Conservation (phyloP, 2,888 invertebrate species). For the Anoncus sp. region DNA sequence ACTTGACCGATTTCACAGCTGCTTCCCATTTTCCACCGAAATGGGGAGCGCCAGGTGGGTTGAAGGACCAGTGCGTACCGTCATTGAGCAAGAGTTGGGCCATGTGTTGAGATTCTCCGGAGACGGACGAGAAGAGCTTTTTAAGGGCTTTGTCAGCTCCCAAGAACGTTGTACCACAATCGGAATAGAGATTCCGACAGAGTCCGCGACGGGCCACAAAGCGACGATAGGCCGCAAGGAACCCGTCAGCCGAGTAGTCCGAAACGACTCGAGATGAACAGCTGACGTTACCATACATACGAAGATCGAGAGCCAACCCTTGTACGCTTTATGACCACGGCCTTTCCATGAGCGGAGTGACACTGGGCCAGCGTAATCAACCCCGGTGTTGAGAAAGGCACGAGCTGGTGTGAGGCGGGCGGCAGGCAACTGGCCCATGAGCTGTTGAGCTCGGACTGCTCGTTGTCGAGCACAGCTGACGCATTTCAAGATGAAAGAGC, state of each 20-base stretch:
- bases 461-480: too few species aligned
- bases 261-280: constrained; percentile 1
- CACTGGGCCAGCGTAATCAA: background rate
- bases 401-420: too few species aligned
- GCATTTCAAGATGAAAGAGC: background rate
- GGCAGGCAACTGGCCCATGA: constrained; percentile 67
- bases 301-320: background rate
- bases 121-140: background rate
- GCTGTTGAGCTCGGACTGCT: constrained; percentile 30
- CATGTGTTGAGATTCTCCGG: background rate
- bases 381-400: too few species aligned
- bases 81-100: constrained; percentile 13
- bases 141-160: constrained; percentile 19
- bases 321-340: background rate
- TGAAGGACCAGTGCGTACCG: constrained; percentile 69
- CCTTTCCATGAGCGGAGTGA: background rate
- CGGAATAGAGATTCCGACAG: background rate
- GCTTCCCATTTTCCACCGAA: constrained; percentile 74
- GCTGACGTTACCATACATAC: background rate
- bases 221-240: background rate
- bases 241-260: background rate
- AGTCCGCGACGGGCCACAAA: background rate
- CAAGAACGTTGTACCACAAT: constrained; percentile 1
- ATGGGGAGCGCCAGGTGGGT: constrained; percentile 70
- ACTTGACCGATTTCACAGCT: constrained; percentile 70